Conservation (phyloP, 2,797 vertebrate species). For the Arrhamphus sclerolepis region DNA sequence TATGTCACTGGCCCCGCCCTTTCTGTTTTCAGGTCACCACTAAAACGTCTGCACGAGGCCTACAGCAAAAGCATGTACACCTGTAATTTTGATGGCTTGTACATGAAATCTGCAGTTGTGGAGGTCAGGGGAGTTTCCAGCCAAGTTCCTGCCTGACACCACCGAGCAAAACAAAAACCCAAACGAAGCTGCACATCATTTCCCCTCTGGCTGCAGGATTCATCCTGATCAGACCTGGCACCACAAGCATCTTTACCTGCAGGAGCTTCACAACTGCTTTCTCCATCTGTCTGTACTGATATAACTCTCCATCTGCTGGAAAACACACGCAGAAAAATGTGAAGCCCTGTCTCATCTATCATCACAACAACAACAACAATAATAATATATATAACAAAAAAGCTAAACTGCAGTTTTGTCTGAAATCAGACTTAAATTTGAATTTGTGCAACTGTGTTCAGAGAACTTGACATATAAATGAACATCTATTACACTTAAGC, state of each 20-base stretch:
- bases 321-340: slow-evolving; percentile 50
- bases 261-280: slow-evolving; percentile 58
- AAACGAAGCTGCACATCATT: slow-evolving; percentile 61
- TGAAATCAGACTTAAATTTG: neutral
- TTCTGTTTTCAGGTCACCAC: slow-evolving; percentile 62
- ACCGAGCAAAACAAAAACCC: slow-evolving; percentile 45
- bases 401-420: neutral
- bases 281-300: slow-evolving; percentile 74
- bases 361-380: neutral
- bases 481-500: slow-evolving; percentile 7
- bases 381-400: neutral
- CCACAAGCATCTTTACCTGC: slow-evolving; percentile 65
- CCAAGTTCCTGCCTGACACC: slow-evolving; percentile 55
- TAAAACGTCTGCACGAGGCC: slow-evolving; percentile 45
- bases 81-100: slow-evolving; percentile 5
- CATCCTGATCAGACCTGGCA: slow-evolving; percentile 79
- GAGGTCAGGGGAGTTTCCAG: slow-evolving; percentile 33
- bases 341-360: neutral
- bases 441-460: neutral
- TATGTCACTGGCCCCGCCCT: slow-evolving; percentile 12
- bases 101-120: slow-evolving; percentile 17
- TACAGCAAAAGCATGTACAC: slow-evolving; percentile 11
- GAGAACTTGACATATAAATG: slow-evolving; percentile 4
- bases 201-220: slow-evolving; percentile 54
- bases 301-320: slow-evolving; percentile 59